Evolutionary conservation across 2,797 vertebrate species (phyloP).

Genomic region (Huso huso): DNA sequence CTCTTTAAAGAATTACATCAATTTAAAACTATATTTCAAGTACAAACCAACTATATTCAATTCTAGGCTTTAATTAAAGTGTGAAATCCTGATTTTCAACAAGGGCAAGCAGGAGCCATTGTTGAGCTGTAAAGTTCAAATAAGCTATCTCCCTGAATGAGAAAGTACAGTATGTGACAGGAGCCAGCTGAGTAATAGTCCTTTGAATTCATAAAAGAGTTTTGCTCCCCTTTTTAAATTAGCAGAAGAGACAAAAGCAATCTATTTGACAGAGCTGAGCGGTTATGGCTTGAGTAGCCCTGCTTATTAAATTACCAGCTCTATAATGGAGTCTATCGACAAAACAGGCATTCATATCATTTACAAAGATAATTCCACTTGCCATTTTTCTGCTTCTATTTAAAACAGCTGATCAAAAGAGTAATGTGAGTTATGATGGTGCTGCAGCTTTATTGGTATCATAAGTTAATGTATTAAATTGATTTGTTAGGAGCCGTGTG

Average conservation of each 20-base stretch:
- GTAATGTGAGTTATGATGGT: conserved; percentile 7
- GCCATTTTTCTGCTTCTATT: background rate
- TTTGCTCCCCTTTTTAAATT: background rate
- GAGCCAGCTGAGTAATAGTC: background rate
- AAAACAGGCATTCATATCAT: conserved; percentile 5
- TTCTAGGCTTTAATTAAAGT: background rate
- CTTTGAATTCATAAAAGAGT: background rate
- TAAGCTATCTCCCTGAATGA: background rate
- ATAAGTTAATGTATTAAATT: conserved; percentile 9
- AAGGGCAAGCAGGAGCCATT: too few species aligned
- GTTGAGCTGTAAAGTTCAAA: conserved; percentile 1
- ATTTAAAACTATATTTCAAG: background rate
- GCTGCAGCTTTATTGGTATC: background rate
- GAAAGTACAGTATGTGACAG: background rate
- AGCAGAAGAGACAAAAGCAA: conserved; percentile 9
- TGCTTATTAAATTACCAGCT: background rate
- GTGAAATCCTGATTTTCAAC: background rate
- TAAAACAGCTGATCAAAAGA: conserved; percentile 4
- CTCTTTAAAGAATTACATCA: too few species aligned
- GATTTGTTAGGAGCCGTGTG: conserved; percentile 9
- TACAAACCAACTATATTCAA: too few species aligned
- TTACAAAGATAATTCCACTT: conserved; percentile 14
- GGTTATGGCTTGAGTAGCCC: conserved; percentile 1
- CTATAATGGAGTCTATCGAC: conserved; percentile 5
- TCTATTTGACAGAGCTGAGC: conserved; percentile 10